Evolutionary conservation across 1,140 invertebrate species (phyloP).

Genomic region (Odontomachus brunneus): DNA sequence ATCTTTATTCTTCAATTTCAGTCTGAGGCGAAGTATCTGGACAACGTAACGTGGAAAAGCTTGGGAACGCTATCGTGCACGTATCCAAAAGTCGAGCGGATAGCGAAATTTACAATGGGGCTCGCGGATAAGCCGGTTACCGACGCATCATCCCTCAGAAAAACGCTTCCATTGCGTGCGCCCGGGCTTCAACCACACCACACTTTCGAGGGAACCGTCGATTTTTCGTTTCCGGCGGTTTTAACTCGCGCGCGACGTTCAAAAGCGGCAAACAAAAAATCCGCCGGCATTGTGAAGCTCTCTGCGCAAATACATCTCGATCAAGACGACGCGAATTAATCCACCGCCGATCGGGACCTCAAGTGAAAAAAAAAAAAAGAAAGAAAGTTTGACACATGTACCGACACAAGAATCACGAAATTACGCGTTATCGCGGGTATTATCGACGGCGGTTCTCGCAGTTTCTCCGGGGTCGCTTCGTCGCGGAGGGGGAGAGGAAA

Average conservation of each 20-base stretch:
- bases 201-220: constrained; percentile 17
- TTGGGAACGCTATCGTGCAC: not conserved
- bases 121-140: constrained; percentile 40
- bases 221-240: constrained; percentile 9
- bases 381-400: too few species aligned
- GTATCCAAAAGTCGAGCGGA: constrained; percentile 8
- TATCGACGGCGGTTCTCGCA: constrained; percentile 31
- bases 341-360: too few species aligned
- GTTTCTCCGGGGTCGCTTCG: constrained; percentile 13
- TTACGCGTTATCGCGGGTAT: constrained; percentile 27
- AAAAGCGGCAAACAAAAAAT: constrained; percentile 14
- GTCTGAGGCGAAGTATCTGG: not conserved
- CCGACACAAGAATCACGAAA: not conserved
- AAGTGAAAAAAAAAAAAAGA: too few species aligned
- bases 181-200: not conserved
- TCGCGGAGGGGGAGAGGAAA: constrained; percentile 22
- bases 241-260: not conserved
- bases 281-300: not conserved
- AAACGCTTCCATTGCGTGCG: not conserved
- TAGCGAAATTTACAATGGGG: constrained; percentile 33
- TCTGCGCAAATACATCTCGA: not conserved
- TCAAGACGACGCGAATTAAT: not conserved
- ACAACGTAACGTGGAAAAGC: not conserved
- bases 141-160: constrained; percentile 11
- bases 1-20: not conserved